Evolutionary conservation across 2,113 vertebrate genomes (phyloP).

Genomic region (Onychorhynchus coronatus): DNA sequence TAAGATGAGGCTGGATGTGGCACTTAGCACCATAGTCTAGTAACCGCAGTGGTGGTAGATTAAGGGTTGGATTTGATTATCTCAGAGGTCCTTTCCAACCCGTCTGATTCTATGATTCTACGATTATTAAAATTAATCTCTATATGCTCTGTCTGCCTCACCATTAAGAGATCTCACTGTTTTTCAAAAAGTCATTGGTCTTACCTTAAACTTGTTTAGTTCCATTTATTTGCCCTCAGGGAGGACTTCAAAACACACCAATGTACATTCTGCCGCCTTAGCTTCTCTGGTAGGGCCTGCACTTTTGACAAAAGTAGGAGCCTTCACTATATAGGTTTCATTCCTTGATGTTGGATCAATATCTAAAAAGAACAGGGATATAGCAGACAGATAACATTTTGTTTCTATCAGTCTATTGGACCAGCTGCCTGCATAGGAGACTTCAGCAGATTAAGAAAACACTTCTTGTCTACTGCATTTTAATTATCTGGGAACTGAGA

Average conservation of each 20-base stretch:
- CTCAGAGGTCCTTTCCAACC: no score
- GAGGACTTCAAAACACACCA: background rate
- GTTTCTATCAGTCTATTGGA: background rate
- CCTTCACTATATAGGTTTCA: background rate
- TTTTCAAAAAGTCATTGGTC: background rate
- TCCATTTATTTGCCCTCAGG: background rate
- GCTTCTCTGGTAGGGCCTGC: background rate
- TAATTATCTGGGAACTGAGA: background rate
- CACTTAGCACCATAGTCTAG: no score
- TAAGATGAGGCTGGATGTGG: no score
- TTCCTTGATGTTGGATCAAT: background rate
- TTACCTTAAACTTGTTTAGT: background rate
- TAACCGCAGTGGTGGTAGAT: no score
- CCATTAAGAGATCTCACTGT: background rate
- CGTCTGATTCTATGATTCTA: no score
- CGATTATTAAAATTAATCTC: background rate
- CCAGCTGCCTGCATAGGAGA: background rate
- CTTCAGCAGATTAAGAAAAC: background rate
- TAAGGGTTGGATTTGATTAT: no score
- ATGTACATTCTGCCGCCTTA: background rate
- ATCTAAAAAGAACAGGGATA: background rate
- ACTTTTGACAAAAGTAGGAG: background rate
- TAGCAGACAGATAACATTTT: background rate
- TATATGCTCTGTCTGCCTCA: rapidly evolving
- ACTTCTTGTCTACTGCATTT: background rate